Base-by-base conservation (phyloP, 2,888 invertebrate genomes). In the Diarsia rubi region DNA sequence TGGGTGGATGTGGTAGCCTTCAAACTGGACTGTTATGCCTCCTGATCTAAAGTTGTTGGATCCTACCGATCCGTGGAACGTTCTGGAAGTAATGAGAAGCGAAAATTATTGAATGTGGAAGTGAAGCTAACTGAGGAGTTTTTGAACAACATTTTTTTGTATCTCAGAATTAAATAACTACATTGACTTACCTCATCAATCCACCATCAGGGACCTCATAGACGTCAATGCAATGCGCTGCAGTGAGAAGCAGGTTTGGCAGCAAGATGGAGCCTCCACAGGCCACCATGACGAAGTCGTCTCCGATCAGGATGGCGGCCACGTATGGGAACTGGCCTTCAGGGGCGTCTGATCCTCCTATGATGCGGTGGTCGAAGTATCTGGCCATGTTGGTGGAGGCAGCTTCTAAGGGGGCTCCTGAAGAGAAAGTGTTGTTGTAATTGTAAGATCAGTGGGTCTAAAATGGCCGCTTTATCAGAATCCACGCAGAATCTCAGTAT, bases 191-290 rank as follows among this genome's bases (percentile, higher is more conserved):
- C 88, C 62, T 3, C 54, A 82, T 21, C 1, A 92, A 69, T 21
- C 78, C 72, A 3, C 86, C 87, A 3, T 86, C 87, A 69, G 84
- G 78, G 0, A 69, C 27, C 3, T 84, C 54, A 63, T 86, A 86
- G 0, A 75, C 75, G 1, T 88, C 84, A n/a, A 92, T 87, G 69
- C 93, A 93, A 71, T 93, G 92, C 0, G 92, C 90, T 1, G 93
- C 91, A 1, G 89, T 89, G 49, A 92, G 73, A 24, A 91, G 44
- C 67, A 75, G 9, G 1, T 72, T 73, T 1, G 54, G 37, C 14
- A 44, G 24, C 16, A 86, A 42, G 3, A 86, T 65, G 11, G 84
- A 69, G 0, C 85, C 88, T 8, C 90, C 88, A 75, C 90, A 87
- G 11, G 85, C 59, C 5, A 89, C 44, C 44, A 76, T 74, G 24